phyloP scores from a whole-genome alignment of 2,797 vertebrate species.

The Mycteria americana region DNA sequence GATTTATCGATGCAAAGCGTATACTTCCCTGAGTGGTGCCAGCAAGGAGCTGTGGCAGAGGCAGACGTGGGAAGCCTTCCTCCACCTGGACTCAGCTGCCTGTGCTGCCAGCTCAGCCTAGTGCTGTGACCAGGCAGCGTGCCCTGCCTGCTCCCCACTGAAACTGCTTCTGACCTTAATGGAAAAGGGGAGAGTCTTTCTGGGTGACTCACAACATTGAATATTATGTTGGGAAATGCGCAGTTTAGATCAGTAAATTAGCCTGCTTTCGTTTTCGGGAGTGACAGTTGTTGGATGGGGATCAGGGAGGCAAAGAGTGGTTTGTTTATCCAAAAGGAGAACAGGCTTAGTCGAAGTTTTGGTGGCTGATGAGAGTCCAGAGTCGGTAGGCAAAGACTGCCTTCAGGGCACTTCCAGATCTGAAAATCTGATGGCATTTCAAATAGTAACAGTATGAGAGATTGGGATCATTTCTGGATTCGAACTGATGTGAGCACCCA shows the following conservation, averaged over 20 bases:
- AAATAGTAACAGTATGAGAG: not conserved
- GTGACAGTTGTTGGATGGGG: not conserved
- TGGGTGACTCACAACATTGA: conserved; percentile 17
- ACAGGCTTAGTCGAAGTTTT: not conserved
- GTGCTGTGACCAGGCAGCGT: not conserved
- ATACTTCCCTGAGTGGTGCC: not conserved
- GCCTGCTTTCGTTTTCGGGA: not conserved
- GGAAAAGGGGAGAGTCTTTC: conserved; percentile 10
- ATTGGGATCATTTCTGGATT: not conserved
- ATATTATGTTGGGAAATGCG: not conserved
- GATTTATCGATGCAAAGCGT: not conserved
- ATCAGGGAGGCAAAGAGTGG: not conserved
- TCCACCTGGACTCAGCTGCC: not conserved
- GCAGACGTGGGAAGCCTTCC: not conserved
- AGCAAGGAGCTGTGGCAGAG: not conserved
- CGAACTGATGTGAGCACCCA: not conserved
- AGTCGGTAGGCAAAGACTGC: not conserved
- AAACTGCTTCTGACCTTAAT: conserved; percentile 14
- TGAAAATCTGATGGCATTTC: conserved; percentile 2
- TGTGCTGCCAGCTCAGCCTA: not conserved
- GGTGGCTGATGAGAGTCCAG: not conserved
- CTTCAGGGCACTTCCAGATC: not conserved
- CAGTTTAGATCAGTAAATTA: conserved; percentile 9
- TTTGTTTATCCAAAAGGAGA: not conserved
- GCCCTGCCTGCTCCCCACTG: not conserved